phyloP scores from a whole-genome alignment of 2,797 vertebrate species.

The Platalea minor region DNA sequence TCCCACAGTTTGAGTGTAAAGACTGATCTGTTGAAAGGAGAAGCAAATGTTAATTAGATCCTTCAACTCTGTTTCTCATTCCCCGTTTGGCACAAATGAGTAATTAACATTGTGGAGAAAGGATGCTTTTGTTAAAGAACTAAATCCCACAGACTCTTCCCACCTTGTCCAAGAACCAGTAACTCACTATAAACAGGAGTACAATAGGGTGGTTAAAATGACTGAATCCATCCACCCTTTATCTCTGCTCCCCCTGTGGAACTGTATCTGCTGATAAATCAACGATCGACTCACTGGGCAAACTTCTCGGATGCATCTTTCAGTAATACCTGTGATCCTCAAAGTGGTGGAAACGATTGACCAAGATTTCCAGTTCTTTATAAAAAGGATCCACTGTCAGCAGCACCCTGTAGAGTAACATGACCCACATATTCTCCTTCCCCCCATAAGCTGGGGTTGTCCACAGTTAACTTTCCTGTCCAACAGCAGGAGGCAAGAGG shows the following conservation, averaged over 20 bases:
- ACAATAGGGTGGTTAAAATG: background rate
- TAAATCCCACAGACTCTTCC: background rate
- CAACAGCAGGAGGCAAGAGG: background rate
- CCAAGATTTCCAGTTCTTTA: background rate
- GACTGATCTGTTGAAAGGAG: background rate
- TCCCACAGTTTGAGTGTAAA: background rate
- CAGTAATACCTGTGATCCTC: background rate
- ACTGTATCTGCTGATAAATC: background rate
- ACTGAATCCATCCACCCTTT: background rate
- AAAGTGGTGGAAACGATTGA: background rate
- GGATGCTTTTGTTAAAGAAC: background rate
- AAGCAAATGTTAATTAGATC: background rate
- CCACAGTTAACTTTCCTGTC: background rate
- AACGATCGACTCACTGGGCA: background rate
- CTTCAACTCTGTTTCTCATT: background rate
- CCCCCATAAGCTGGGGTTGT: background rate
- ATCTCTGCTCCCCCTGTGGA: background rate
- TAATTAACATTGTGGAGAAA: conserved; percentile 1
- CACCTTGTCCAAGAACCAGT: background rate
- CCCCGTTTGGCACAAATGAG: background rate
- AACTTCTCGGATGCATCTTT: background rate
- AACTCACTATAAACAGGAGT: background rate
- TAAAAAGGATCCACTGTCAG: background rate
- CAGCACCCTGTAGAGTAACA: background rate
- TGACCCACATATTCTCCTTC: background rate